These are phyloP conservation scores for Cettia cetti DNA, from an alignment of 2,113 vertebrate genomes.

Conservation along the genomic window DNA sequence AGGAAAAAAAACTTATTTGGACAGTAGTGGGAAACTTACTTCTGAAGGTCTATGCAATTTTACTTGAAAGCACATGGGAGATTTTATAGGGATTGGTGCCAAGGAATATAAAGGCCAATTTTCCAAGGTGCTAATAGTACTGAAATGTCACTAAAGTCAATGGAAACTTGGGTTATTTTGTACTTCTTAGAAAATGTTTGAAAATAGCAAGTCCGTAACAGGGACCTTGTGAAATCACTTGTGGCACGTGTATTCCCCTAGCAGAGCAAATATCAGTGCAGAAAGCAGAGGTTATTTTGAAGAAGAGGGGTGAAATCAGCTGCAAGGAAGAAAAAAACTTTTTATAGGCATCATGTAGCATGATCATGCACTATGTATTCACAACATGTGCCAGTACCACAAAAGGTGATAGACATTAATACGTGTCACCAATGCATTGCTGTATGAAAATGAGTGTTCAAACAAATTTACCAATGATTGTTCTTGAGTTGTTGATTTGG, in stretches of 20 bases:
- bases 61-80: not conserved
- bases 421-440: not conserved
- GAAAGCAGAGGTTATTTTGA: not conserved
- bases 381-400: not conserved
- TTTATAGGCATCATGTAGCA: not conserved
- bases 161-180: not conserved
- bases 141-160: constrained; percentile 1
- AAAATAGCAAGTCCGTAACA: not conserved
- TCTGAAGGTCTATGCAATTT: not conserved
- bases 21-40: not conserved
- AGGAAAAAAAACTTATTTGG: not conserved
- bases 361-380: not conserved
- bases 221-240: not conserved
- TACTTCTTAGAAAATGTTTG: not conserved
- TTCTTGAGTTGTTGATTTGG: not conserved
- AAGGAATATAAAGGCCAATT: not conserved
- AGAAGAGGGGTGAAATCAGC: not conserved
- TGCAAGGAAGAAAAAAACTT: not conserved
- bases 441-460: not conserved
- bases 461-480: not conserved
- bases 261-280: not conserved
- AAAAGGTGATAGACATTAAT: not conserved
- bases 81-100: not conserved
- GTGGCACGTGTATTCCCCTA: not conserved
- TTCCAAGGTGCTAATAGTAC: not conserved